A percentile compares a stretch with the other conserved stretches of the same genome.
phyloP scores from a whole-genome alignment of 2,797 vertebrate species.

The Luscinia luscinia region DNA sequence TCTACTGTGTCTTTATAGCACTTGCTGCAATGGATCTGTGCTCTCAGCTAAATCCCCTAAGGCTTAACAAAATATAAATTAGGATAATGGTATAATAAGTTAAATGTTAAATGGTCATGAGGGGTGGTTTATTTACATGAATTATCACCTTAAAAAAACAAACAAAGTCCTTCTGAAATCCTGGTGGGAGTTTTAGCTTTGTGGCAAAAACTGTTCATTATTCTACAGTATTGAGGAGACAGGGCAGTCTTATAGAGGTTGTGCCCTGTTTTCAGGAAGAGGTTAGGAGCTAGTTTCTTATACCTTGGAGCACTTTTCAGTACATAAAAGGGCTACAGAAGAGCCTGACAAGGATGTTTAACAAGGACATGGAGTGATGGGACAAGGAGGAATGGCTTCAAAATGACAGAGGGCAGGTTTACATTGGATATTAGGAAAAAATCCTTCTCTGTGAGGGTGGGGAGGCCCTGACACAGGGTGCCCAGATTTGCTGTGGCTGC shows the following conservation, averaged over 20 bases:
- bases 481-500: not conserved
- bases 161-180: not conserved
- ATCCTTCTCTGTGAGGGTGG: rapidly evolving
- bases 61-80: slow-evolving; percentile 65
- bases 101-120: slow-evolving; percentile 23
- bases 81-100: slow-evolving; percentile 53
- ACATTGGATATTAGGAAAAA: not conserved
- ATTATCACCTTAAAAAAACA: slow-evolving; percentile 39
- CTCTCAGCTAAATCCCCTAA: slow-evolving; percentile 47
- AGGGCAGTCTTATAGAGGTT: not conserved
- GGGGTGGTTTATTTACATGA: slow-evolving; percentile 47
- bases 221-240: not conserved
- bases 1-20: slow-evolving; percentile 49
- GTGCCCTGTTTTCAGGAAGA: not conserved
- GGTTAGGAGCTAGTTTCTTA: not conserved
- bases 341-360: not conserved
- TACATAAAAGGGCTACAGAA: not conserved
- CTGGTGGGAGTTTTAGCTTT: not conserved
- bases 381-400: not conserved
- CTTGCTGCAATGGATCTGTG: slow-evolving; percentile 35
- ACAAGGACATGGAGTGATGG: not conserved
- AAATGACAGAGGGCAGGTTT: not conserved
- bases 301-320: not conserved
- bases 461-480: rapidly evolving
- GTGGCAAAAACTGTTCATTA: not conserved